These are phyloP conservation scores for Plebejus anna DNA, from an alignment of 2,888 invertebrate genomes.

Conservation along the genomic window DNA sequence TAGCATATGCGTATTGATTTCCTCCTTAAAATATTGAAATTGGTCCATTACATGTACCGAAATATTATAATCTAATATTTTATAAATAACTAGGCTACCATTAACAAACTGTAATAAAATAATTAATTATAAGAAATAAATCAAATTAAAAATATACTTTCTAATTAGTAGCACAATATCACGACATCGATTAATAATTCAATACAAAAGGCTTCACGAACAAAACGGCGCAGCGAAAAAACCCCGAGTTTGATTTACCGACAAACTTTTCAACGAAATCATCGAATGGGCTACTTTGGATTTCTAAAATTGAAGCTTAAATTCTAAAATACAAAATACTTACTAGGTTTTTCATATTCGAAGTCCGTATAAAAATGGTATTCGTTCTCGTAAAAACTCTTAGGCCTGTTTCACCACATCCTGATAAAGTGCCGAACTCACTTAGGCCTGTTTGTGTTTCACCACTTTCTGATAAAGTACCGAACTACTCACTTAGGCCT, in stretches of 20 bases:
- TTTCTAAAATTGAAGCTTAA: neutral
- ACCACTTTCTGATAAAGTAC: no score
- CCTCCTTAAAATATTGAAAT: no score
- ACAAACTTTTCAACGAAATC: slow-evolving; percentile 7
- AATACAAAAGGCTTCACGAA: neutral
- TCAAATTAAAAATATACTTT: neutral
- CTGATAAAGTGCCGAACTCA: no score
- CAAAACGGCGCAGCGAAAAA: slow-evolving; percentile 13
- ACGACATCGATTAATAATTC: neutral
- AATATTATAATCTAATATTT: no score
- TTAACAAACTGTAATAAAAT: no score
- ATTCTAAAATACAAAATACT: neutral
- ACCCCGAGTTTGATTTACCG: neutral
- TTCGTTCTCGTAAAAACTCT: neutral
- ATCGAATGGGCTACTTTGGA: neutral
- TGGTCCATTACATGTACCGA: no score
- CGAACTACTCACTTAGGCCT: no score
- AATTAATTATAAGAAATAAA: no score
- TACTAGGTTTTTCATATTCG: neutral
- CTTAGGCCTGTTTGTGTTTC: no score
- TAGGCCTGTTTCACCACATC: no score
- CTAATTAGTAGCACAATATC: neutral
- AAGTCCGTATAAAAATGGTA: neutral
- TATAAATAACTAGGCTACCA: no score
- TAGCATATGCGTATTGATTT: no score